Percentiles rank a stretch among this genome's conserved stretches.
Evolutionary conservation across 2,797 vertebrate species (phyloP).

Genomic region (Rhodeus uyekii): DNA sequence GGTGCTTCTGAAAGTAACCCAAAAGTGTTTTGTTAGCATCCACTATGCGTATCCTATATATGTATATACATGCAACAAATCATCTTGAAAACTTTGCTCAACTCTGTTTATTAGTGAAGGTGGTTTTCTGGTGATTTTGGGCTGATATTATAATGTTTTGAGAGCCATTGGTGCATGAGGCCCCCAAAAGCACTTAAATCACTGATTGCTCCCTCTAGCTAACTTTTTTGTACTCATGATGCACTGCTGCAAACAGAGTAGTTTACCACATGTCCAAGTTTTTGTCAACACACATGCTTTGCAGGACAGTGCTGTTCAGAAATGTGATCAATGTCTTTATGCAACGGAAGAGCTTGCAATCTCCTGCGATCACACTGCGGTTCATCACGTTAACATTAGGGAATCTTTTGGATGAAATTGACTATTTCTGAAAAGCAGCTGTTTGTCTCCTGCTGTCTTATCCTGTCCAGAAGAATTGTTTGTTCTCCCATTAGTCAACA

Average conservation of each 20-base stretch:
- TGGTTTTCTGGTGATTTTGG: background rate
- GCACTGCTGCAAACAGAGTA: conserved; percentile 8
- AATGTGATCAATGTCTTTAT: conserved; percentile 20
- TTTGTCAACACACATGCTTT: conserved; percentile 22
- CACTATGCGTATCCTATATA: background rate
- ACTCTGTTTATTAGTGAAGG: background rate
- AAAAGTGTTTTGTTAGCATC: background rate
- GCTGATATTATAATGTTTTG: background rate
- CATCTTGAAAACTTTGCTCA: background rate
- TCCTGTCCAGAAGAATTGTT: conserved; percentile 2
- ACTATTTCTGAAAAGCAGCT: conserved; percentile 22
- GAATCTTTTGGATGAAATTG: conserved; percentile 6
- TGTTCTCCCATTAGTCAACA: background rate
- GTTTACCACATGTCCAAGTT: conserved; percentile 34
- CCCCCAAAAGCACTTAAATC: background rate
- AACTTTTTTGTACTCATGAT: background rate
- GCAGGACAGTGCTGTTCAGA: background rate
- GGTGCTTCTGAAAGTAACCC: background rate
- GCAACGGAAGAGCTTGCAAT: background rate
- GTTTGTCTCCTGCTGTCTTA: conserved; percentile 21
- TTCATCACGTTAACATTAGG: conserved; percentile 4
- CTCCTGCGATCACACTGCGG: background rate
- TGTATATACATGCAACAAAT: background rate
- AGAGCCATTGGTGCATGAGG: background rate
- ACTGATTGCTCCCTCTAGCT: background rate